phyloP scores from a whole-genome alignment of 1,140 invertebrate genomes.

The Acyrthosiphon pisum region DNA sequence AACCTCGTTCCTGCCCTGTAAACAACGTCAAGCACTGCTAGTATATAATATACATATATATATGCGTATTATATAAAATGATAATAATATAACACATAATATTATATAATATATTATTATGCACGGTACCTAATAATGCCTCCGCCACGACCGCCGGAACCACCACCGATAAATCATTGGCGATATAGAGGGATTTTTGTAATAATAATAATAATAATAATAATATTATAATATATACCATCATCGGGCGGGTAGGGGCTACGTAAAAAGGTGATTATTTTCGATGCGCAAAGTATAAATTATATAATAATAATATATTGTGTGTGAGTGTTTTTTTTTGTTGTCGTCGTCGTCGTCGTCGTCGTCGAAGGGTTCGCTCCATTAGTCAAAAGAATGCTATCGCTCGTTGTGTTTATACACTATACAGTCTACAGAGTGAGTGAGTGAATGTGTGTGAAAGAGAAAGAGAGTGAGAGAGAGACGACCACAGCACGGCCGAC shows the following conservation, averaged over 20 bases:
- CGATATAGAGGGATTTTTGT: slow-evolving; percentile 6
- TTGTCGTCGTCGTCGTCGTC: neutral
- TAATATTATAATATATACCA: neutral
- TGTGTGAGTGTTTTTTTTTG: neutral
- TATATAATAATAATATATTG: neutral
- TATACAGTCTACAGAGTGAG: neutral
- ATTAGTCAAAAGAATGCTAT: slow-evolving; percentile 32
- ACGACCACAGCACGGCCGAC: neutral
- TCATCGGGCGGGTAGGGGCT: neutral
- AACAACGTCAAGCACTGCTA: neutral
- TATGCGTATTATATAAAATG: neutral
- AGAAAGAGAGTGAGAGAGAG: neutral
- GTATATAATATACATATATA: neutral
- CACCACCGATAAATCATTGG: neutral
- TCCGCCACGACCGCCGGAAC: neutral
- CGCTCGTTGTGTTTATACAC: neutral
- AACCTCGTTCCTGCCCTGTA: neutral
- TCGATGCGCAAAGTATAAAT: neutral
- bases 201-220: slow-evolving; percentile 23
- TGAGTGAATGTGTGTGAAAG: neutral
- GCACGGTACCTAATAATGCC: neutral
- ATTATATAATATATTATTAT: neutral
- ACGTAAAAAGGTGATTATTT: slow-evolving; percentile 24
- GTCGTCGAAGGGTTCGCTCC: slow-evolving; percentile 26
- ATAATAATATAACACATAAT: neutral